Evolutionary conservation across 2,797 vertebrate species (phyloP).

Genomic region (Lutjanus argentimaculatus): DNA sequence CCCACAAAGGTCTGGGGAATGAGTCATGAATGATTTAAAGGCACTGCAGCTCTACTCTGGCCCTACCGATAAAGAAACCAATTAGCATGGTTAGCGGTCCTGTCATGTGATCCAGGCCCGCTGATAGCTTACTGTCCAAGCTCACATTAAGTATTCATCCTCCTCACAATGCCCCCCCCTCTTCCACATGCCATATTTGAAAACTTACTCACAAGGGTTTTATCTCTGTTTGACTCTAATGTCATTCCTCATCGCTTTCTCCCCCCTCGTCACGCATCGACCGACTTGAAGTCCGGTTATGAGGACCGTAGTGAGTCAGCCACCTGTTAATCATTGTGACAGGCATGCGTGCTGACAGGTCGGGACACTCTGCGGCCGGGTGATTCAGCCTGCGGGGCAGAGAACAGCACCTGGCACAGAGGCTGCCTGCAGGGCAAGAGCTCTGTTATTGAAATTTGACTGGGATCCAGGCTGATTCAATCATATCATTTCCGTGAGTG

Average conservation of each 20-base stretch:
- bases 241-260: conserved; percentile 26
- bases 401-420: conserved; percentile 47
- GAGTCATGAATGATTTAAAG: conserved; percentile 79
- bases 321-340: conserved; percentile 62
- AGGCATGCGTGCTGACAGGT: conserved; percentile 53
- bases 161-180: not conserved
- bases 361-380: conserved; percentile 16
- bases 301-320: conserved; percentile 63
- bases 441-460: conserved; percentile 32
- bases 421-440: conserved; percentile 18
- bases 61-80: conserved; percentile 58
- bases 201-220: conserved; percentile 16
- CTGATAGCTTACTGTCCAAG: conserved; percentile 42
- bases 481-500: conserved; percentile 12
- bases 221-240: not conserved
- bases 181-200: conserved; percentile 15
- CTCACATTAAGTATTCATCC: conserved; percentile 64
- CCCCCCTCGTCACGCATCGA: not conserved
- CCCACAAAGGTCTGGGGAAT: conserved; percentile 45
- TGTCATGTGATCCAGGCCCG: conserved; percentile 59
- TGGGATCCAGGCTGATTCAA: conserved; percentile 45
- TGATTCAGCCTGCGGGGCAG: conserved; percentile 53
- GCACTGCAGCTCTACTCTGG: conserved; percentile 36
- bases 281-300: conserved; percentile 35
- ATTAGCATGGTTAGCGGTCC: conserved; percentile 50